These are phyloP conservation scores for Suricata suricatta DNA, from an alignment of 2,113 vertebrate genomes.

Conservation along the genomic window DNA sequence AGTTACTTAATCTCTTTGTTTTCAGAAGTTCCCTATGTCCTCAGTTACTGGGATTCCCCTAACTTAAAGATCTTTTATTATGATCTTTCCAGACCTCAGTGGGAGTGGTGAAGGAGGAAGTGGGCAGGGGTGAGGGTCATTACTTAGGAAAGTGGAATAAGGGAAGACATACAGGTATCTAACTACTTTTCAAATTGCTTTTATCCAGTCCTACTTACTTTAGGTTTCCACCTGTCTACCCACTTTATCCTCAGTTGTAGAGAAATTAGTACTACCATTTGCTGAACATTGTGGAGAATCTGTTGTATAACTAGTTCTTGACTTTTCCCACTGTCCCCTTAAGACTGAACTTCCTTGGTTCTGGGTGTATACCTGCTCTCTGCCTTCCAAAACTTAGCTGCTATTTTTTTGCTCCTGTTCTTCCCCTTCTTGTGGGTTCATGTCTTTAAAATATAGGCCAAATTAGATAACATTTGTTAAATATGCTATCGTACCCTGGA, in stretches of 20 bases:
- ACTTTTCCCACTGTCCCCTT: not conserved
- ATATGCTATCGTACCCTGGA: not conserved
- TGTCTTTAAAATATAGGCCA: not conserved
- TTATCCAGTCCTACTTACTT: not conserved
- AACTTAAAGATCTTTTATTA: not conserved
- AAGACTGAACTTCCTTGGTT: not conserved
- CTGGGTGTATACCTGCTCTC: not conserved
- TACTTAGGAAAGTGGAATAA: not conserved
- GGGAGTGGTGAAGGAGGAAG: not conserved
- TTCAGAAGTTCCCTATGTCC: not conserved
- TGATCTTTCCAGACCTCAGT: not conserved
- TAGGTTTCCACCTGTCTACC: not conserved
- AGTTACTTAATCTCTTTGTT: not conserved
- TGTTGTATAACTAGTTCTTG: not conserved
- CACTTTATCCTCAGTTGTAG: not conserved
- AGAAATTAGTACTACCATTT: not conserved
- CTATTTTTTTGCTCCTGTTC: not conserved
- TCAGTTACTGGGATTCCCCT: not conserved
- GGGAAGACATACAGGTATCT: not conserved
- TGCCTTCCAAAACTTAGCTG: not conserved
- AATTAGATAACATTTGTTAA: constrained; percentile 8
- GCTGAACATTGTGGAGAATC: not conserved
- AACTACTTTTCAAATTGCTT: not conserved
- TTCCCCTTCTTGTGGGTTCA: not conserved
- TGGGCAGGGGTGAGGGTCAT: not conserved